Conservation (phyloP, 1,140 invertebrate genomes). For the Drosophila nikananu region DNA sequence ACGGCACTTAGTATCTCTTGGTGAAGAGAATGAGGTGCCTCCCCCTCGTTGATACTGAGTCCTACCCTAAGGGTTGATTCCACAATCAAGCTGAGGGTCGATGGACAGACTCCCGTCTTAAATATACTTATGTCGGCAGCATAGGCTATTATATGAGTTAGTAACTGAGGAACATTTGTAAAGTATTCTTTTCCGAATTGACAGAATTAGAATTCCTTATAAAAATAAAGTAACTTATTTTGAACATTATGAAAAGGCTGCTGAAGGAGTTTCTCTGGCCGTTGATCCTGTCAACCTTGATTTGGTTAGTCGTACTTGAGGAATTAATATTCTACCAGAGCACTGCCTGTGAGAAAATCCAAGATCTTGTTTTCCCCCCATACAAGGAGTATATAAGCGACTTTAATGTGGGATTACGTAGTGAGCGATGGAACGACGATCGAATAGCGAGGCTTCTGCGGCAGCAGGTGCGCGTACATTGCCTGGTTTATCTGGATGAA, state of each 20-base stretch:
- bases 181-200: background rate
- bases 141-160: too few relatives aligned
- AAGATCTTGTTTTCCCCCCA: slow-evolving; percentile 18
- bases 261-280: background rate
- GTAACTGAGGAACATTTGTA: background rate
- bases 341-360: background rate
- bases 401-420: slow-evolving; percentile 29
- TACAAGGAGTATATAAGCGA: slow-evolving; percentile 31
- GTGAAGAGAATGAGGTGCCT: too few relatives aligned
- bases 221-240: background rate
- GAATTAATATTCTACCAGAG: slow-evolving; percentile 12
- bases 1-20: too few relatives aligned
- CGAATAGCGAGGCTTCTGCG: slow-evolving; percentile 90
- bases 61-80: too few relatives aligned
- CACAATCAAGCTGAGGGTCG: too few relatives aligned
- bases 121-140: too few relatives aligned
- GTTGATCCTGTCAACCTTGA: slow-evolving; percentile 2
- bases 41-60: too few relatives aligned
- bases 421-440: slow-evolving; percentile 36
- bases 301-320: slow-evolving; percentile 19
- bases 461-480: slow-evolving; percentile 93
- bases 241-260: background rate
- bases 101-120: too few relatives aligned
- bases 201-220: background rate
- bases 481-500: slow-evolving; percentile 75